Base-by-base conservation (phyloP, 2,113 vertebrate genomes). In the Phycodurus eques region DNA sequence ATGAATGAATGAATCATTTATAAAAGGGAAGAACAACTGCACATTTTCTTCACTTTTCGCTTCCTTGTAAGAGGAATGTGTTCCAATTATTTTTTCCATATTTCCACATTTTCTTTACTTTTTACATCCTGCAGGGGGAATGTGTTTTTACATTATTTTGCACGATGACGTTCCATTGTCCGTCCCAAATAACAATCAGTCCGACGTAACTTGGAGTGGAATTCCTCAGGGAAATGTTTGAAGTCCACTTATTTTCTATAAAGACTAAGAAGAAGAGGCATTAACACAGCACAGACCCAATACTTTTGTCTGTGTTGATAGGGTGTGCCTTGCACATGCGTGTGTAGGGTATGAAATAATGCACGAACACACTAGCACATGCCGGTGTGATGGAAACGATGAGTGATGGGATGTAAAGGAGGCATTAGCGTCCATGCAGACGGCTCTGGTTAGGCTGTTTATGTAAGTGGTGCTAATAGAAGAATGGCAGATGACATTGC, bases 401-500 rank as follows among this genome's bases (percentile, higher is more conserved):
- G 39, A 64, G 62, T 64, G 62, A 65, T n/a, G 42, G 42, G 63
- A 44, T 5, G 42, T 75, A 88, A 87, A 82, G 86, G 80, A 82
- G 79, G 78, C 79, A 87, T 89, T 86, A 82, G 74, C 83, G 73
- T 83, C 71, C 79, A 77, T 80, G 78, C 67, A 0, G 68, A 84
- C 70, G 17, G 66, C 80, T 79, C 79, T 84, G 84, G 77, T 88
- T 85, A 88, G 78, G 71, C 78, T 49, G 81, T 49, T 64, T 56
- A 66, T 59, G 35, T 57, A 42, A 13, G 63, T 44, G 39, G 67
- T 53, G 63, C 63, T 68, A 75, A 68, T 59, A 60, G 43, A 80
- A 75, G 71, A 76, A 76, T 61, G 77, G 77, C 77, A 70, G 53
- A 75, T 72, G 84, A 89, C 73, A 69, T 57, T 90, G 90, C 89